Evolutionary conservation across 2,113 vertebrate species (phyloP), one percentile per base, ranked within the genome.

Genomic region (Syrrhaptes paradoxus): DNA sequence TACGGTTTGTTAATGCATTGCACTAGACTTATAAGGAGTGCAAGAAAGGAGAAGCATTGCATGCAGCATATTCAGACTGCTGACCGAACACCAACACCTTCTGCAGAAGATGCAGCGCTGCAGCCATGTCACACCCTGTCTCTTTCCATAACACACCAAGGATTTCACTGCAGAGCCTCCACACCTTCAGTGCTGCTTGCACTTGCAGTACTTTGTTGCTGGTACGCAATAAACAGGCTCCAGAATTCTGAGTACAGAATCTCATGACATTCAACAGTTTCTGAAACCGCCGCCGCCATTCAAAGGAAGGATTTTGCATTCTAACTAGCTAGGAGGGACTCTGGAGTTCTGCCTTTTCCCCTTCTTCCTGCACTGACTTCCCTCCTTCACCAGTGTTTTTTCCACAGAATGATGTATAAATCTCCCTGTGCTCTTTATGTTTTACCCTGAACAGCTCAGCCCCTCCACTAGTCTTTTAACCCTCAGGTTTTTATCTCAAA

Each of bases 401-500:
- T 32, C 22, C 52, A 71, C 13, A 74, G 43, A 84, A 77, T 24
- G 17, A 32, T n/a, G 28, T 16, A 70, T 32, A 74, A 46, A n/a
- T 57, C 11, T 78, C 34, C 16, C 22, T 36, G 17, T 31, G 21
- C 11, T 72, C 43, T 63, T 82, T 34, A 34, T 32, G 14, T 9
- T 81, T 89, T 67, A 68, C 41, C 25, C 54, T 36, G 43, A 88
- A 52, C 43, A 87, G 74, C 31, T 85, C 65, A 62, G 41, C 12
- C 28, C 10, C 41, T 82, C 9, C 43, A 55, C 26, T 41, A 57
- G 45, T 79, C 66, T 92, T 76, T 74, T 28, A 92, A 32, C 36
- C 46, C 62, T 68, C 31, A 51, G 18, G n/a, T 32, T 83, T 90
- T 93, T 92, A 88, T 90, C 94, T 88, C 85, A 92, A 90, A 92